Evolutionary conservation across 2,888 invertebrate genomes (phyloP).

Genomic region (Pegoplata infirma): DNA sequence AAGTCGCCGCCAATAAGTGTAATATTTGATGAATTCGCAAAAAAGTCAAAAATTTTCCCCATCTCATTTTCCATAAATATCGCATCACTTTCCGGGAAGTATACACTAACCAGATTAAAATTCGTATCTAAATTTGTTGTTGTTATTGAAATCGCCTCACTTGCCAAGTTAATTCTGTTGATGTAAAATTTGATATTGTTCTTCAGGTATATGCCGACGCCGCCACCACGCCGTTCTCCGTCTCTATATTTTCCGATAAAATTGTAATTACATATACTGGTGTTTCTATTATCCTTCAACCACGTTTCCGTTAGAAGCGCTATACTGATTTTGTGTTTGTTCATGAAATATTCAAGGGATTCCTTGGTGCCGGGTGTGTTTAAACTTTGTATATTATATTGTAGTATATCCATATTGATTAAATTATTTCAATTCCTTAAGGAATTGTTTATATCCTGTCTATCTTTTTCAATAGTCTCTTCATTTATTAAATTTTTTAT

Average conservation of each 20-base stretch:
- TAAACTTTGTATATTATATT: constrained; percentile 44
- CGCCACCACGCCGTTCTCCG: constrained; percentile 35
- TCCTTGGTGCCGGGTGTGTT: constrained; percentile 38
- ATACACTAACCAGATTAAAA: constrained; percentile 13
- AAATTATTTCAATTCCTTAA: no score
- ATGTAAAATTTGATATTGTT: constrained; percentile 27
- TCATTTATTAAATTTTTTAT: no score
- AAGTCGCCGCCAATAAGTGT: background rate
- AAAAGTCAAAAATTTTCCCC: no score
- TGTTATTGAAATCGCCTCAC: background rate
- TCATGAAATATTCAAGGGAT: constrained; percentile 15
- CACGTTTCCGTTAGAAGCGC: constrained; percentile 20
- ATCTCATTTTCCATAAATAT: no score
- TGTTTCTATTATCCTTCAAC: constrained; percentile 9
- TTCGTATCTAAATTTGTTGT: constrained; percentile 26
- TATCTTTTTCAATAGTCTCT: no score
- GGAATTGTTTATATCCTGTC: no score
- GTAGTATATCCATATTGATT: constrained; percentile 22
- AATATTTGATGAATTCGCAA: no score
- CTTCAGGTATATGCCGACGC: constrained; percentile 31
- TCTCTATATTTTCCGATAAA: constrained; percentile 2
- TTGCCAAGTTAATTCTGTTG: background rate
- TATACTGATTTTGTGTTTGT: constrained; percentile 20
- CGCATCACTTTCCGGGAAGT: no score
- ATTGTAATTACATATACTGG: constrained; percentile 33